These are phyloP conservation scores for Ctenodactylus gundi DNA, from an alignment of 2,113 vertebrate species.

Conservation along the genomic window DNA sequence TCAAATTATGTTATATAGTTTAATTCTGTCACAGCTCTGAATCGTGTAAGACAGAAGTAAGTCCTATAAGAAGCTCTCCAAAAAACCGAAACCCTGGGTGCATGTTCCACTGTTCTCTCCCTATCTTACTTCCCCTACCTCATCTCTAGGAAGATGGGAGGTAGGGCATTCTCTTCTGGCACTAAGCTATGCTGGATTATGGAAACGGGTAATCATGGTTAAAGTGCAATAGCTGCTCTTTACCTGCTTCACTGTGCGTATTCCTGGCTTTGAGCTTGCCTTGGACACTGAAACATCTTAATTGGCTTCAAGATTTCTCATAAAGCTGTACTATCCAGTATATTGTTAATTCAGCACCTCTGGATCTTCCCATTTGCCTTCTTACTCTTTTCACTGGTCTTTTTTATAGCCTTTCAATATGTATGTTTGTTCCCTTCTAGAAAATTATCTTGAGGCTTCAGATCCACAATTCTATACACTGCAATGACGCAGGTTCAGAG, in stretches of 20 bases:
- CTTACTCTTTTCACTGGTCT: background rate
- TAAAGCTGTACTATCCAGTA: background rate
- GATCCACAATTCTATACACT: background rate
- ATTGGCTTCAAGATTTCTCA: background rate
- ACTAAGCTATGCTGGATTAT: background rate
- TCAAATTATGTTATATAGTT: background rate
- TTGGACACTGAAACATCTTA: background rate
- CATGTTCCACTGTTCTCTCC: background rate
- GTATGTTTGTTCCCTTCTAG: background rate
- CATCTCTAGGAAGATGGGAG: background rate
- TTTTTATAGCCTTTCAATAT: conserved; percentile 4
- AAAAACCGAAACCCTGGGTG: background rate
- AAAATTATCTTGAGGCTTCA: background rate
- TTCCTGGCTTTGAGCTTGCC: background rate
- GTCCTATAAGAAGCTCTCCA: background rate
- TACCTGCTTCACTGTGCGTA: background rate
- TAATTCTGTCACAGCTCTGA: background rate
- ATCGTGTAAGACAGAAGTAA: background rate
- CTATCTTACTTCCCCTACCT: background rate
- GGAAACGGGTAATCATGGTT: background rate
- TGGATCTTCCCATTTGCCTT: background rate
- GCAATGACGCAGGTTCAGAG: background rate
- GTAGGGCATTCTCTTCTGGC: background rate
- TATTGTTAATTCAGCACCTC: background rate
- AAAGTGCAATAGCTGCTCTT: background rate